These are phyloP conservation scores for Aphelocoma californica DNA, from an alignment of 2,797 vertebrate species.

Conservation along the genomic window DNA sequence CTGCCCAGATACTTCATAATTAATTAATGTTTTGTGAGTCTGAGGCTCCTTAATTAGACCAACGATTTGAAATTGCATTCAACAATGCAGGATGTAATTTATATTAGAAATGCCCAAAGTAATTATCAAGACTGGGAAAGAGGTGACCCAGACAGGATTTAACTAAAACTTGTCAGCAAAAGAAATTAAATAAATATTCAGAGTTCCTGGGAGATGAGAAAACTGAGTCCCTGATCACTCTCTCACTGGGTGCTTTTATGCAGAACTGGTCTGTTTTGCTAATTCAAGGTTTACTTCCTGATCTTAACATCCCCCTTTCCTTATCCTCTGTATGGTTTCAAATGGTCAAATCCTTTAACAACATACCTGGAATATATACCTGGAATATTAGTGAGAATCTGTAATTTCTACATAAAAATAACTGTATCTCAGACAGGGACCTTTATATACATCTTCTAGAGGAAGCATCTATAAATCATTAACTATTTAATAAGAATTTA, in stretches of 20 bases:
- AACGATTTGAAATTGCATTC: neutral
- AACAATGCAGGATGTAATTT: neutral
- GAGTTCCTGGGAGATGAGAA: neutral
- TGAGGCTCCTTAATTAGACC: neutral
- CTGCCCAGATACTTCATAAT: neutral
- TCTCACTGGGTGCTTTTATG: neutral
- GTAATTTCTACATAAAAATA: neutral
- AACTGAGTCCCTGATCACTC: neutral
- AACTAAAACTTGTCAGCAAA: neutral
- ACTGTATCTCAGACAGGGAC: neutral
- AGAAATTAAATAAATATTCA: neutral
- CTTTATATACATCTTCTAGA: neutral
- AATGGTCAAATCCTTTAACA: neutral
- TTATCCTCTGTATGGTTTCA: neutral
- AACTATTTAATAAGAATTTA: neutral
- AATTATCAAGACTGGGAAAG: conserved; percentile 2
- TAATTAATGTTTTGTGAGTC: conserved; percentile 8
- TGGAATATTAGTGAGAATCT: neutral
- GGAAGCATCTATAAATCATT: neutral
- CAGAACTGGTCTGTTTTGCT: neutral
- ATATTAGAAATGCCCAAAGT: neutral
- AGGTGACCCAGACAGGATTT: neutral
- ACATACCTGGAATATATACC: neutral
- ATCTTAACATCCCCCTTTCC: neutral
- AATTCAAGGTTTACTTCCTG: neutral